These are phyloP conservation scores for Oopsacas minuta DNA, from an alignment of 37 sponge, comb jelly and placozoan genomes.

Conservation along the genomic window DNA sequence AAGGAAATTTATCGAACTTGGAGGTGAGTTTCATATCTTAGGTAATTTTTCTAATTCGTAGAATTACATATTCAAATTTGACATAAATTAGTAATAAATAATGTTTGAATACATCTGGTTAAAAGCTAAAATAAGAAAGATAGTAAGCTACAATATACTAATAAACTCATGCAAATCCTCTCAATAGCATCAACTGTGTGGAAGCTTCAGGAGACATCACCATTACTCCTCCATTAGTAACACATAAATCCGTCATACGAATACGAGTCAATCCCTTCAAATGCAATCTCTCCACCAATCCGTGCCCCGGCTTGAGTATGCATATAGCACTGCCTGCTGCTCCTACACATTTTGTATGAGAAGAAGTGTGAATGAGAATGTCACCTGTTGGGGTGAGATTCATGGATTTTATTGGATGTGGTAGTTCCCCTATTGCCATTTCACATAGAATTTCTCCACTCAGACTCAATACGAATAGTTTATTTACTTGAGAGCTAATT, in stretches of 20 bases:
- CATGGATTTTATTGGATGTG: background rate
- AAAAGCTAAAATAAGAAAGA: too few species aligned
- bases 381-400: background rate
- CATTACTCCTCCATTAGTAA: background rate
- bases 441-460: background rate
- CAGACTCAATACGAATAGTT: background rate
- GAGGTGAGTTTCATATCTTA: too few species aligned
- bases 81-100: too few species aligned
- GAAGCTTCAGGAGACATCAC: background rate
- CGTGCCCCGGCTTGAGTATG: background rate
- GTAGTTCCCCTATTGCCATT: background rate
- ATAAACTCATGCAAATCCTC: too few species aligned
- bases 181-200: background rate
- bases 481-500: background rate
- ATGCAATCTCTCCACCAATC: conserved; percentile 1
- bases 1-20: too few species aligned
- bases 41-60: too few species aligned
- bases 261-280: background rate
- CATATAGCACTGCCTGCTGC: background rate
- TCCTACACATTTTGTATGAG: background rate
- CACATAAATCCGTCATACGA: background rate
- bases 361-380: background rate
- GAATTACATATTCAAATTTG: too few species aligned
- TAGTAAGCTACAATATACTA: too few species aligned
- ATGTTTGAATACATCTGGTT: too few species aligned